Percentiles rank a stretch among this genome's conserved stretches.
These are phyloP conservation scores for Rhodinocichla rosea DNA, from an alignment of 2,113 vertebrate genomes.

Conservation along the genomic window DNA sequence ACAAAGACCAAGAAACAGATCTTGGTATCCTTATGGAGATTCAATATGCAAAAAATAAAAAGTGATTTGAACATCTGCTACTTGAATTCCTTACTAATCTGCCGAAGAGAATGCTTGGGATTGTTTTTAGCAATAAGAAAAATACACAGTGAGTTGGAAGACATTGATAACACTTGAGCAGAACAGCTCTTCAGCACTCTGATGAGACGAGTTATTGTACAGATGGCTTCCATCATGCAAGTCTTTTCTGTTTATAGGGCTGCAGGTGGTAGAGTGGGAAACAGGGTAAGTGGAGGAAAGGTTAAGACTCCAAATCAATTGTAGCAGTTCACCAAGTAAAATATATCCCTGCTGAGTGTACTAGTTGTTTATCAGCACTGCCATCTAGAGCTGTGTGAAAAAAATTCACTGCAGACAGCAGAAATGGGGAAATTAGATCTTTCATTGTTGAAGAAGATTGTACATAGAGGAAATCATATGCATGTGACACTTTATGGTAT, in stretches of 20 bases:
- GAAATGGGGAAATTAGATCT: not conserved
- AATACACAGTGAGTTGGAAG: slow-evolving; percentile 66
- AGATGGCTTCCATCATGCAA: slow-evolving; percentile 70
- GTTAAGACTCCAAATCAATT: slow-evolving; percentile 49
- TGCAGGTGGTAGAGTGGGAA: slow-evolving; percentile 69
- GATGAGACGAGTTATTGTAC: slow-evolving; percentile 71
- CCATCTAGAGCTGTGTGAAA: slow-evolving; percentile 60
- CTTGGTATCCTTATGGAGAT: slow-evolving; percentile 41
- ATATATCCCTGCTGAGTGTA: slow-evolving; percentile 18
- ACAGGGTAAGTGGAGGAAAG: slow-evolving; percentile 59
- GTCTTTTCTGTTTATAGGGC: slow-evolving; percentile 60
- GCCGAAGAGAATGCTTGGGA: slow-evolving; percentile 61
- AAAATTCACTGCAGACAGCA: not conserved
- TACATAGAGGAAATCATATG: not conserved
- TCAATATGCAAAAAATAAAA: slow-evolving; percentile 48
- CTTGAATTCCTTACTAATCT: slow-evolving; percentile 65
- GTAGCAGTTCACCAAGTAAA: slow-evolving; percentile 39
- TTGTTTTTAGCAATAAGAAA: slow-evolving; percentile 69
- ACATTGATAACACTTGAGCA: slow-evolving; percentile 64
- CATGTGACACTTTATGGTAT: not conserved
- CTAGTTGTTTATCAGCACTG: slow-evolving; percentile 61
- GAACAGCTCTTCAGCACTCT: slow-evolving; percentile 52
- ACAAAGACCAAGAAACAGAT: slow-evolving; percentile 34
- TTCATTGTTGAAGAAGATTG: not conserved
- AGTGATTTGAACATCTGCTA: slow-evolving; percentile 67